Evolutionary conservation across 1,140 invertebrate species (phyloP).

Genomic region (Platorchestia sp.): DNA sequence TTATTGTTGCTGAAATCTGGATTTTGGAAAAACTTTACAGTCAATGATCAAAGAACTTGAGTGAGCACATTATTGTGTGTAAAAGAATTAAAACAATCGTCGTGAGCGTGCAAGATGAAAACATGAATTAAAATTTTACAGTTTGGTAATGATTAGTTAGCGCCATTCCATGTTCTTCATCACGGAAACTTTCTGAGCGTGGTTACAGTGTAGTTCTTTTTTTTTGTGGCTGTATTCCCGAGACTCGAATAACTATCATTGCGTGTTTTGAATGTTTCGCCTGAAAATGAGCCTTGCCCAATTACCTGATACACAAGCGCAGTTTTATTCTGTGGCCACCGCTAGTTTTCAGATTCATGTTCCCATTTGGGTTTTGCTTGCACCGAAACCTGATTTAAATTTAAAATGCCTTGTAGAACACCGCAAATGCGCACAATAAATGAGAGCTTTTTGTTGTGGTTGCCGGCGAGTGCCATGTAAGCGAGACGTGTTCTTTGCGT

Average conservation of each 20-base stretch:
- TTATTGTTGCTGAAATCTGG: neutral
- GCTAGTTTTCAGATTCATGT: neutral
- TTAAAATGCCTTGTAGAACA: neutral
- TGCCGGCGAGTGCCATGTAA: neutral
- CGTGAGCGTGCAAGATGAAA: neutral
- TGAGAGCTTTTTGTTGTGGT: neutral
- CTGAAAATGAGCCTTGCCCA: neutral
- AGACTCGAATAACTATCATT: neutral
- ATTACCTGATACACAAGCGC: neutral
- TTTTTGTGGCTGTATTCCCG: neutral
- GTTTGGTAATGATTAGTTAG: neutral
- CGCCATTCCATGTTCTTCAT: neutral
- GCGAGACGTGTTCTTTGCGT: neutral
- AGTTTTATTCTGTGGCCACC: neutral
- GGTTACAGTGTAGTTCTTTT: neutral
- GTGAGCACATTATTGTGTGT: neutral
- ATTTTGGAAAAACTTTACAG: neutral
- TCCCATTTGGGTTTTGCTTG: neutral
- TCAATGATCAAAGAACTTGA: neutral
- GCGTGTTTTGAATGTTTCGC: neutral
- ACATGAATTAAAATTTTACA: neutral
- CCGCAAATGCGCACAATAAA: neutral
- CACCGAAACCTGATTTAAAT: neutral
- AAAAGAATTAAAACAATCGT: too few species aligned
- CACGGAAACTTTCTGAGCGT: neutral